Base-by-base conservation (phyloP, 2,113 vertebrate species). In the Sorex araneus region DNA sequence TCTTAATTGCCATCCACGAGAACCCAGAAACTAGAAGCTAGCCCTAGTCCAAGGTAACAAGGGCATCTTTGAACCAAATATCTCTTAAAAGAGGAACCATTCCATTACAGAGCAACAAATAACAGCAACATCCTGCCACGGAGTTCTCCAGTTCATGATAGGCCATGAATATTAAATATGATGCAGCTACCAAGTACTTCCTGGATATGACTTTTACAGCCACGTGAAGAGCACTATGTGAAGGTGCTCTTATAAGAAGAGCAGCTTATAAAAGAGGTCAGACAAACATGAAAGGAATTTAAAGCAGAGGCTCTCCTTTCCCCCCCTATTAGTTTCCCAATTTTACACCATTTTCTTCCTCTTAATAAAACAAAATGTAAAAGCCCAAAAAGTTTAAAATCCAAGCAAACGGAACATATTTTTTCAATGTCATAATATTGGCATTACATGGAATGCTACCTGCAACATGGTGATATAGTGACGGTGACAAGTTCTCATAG, bases 291-390 rank as follows among this genome's bases (percentile, higher is more conserved):
- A 78, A 63, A 28, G 25, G 4, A 50, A 77, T 60, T 84, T 8
- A 8, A 28, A 63, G 66, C 71, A 73, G 3, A 3, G 16, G 3
- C 13, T 45, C 13, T 87, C 67, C 66, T 36, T n/a, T 40, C 15
- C 27, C 74, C 60, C 13, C 11, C 45, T 15, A 8, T n/a, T 3
- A 19, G 1, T 73, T 67, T 27, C 78, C 45, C 32, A 78, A 74
- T 70, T 78, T 87, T 87, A 84, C 23, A 19, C 76, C 13, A 8
- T 8, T 87, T 91, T 90, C 78, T 15, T 77, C 36, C 19, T 95
- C 60, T 93, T 25, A 69, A 19, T 94, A 6, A 67, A 79, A 92
- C 57, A 81, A 54, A 67, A 27, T 36, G 27, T 69, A 6, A 63
- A 60, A 60, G 5, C 21, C 40, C 40, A 3, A 9, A 70, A 74